Evolutionary conservation across 2,113 vertebrate species (phyloP).

Genomic region (Xiphophorus maculatus): DNA sequence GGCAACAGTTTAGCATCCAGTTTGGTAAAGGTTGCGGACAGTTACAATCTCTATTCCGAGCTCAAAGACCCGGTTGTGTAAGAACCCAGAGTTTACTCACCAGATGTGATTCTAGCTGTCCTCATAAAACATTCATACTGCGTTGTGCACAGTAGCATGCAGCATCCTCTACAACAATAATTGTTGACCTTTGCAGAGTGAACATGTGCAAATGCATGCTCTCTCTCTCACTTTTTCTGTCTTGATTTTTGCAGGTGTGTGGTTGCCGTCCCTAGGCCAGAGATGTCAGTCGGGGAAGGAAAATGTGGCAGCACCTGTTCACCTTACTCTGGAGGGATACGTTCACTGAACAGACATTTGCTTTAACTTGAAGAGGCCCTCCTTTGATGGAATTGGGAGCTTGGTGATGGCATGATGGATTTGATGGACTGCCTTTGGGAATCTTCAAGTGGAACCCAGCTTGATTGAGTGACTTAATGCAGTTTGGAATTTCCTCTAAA

Average conservation of each 20-base stretch:
- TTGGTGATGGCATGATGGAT: slow-evolving; percentile 57
- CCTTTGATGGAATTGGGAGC: slow-evolving; percentile 49
- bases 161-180: slow-evolving; percentile 31
- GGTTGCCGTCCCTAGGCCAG: slow-evolving; percentile 58
- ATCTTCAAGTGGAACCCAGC: slow-evolving; percentile 60
- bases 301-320: slow-evolving; percentile 64
- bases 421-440: slow-evolving; percentile 66
- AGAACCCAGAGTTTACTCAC: slow-evolving; percentile 43
- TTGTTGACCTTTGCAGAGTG: slow-evolving; percentile 51
- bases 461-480: slow-evolving; percentile 30
- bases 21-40: slow-evolving; percentile 25
- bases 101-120: slow-evolving; percentile 34
- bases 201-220: slow-evolving; percentile 66
- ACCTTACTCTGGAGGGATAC: slow-evolving; percentile 53
- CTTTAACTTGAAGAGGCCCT: slow-evolving; percentile 61
- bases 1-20: slow-evolving; percentile 28
- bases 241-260: slow-evolving; percentile 64
- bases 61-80: slow-evolving; percentile 54
- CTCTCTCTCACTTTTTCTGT: slow-evolving; percentile 59
- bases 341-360: slow-evolving; percentile 65
- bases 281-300: slow-evolving; percentile 50
- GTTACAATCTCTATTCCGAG: slow-evolving; percentile 50
- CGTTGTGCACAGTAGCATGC: slow-evolving; percentile 45
- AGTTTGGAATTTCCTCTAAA: slow-evolving; percentile 38
- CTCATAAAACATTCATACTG: slow-evolving; percentile 59